Conservation (phyloP, 1,140 invertebrate species). For the Anoplophora glabripennis region DNA sequence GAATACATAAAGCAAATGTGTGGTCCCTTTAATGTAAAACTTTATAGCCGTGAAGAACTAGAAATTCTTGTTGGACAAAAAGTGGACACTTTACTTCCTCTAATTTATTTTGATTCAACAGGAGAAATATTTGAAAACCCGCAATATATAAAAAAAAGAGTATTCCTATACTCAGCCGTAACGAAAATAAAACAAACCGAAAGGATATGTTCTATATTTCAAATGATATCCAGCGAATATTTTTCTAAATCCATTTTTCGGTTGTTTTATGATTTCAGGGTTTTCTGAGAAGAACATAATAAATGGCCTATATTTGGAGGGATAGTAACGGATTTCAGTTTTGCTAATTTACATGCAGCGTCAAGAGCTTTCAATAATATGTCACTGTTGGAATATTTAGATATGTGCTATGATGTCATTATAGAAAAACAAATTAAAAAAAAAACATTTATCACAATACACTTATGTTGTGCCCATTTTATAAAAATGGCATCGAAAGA, state of each 20-base stretch:
- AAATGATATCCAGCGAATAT: neutral
- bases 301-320: constrained; percentile 13
- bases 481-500: constrained; percentile 18
- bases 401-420: constrained; percentile 1
- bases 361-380: constrained; percentile 13
- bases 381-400: constrained; percentile 6
- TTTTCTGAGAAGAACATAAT: constrained; percentile 3
- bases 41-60: constrained; percentile 6
- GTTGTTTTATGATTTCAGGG: constrained; percentile 7
- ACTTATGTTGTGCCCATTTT: no score
- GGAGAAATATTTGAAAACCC: no score
- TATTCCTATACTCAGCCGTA: no score
- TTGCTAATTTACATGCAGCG: constrained; percentile 21
- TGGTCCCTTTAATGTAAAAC: constrained; percentile 3
- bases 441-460: neutral
- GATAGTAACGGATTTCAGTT: constrained; percentile 11
- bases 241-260: constrained; percentile 6
- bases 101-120: no score
- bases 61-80: neutral
- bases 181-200: no score
- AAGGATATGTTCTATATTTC: neutral
- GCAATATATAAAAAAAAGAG: no score
- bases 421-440: neutral
- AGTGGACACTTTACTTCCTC: neutral
- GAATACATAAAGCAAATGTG: constrained; percentile 12